phyloP scores from a whole-genome alignment of 2,888 invertebrate genomes.

The Polyploca ridens region DNA sequence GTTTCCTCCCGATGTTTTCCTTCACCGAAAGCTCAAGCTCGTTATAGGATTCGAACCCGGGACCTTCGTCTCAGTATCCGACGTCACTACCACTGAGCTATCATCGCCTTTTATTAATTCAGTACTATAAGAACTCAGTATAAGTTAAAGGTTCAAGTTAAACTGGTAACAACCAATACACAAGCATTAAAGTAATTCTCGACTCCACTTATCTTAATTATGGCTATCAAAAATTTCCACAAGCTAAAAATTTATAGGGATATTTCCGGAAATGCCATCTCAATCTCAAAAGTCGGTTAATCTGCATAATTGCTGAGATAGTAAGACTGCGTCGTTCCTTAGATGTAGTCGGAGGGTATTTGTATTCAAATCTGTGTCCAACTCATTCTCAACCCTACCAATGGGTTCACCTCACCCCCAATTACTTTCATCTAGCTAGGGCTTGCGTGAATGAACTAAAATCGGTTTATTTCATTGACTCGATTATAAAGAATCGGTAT shows the following conservation, averaged over 20 bases:
- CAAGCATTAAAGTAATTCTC: conserved; percentile 10
- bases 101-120: too few relatives aligned
- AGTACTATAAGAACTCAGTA: not conserved
- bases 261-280: conserved; percentile 1
- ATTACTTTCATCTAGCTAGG: not conserved
- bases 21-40: too few relatives aligned
- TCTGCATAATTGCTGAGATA: conserved; percentile 41
- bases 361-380: conserved; percentile 46
- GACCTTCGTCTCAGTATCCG: too few relatives aligned
- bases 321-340: conserved; percentile 10
- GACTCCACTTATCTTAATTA: conserved; percentile 3
- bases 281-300: conserved; percentile 32
- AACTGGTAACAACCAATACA: not conserved
- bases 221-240: conserved; percentile 2
- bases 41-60: too few relatives aligned
- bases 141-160: not conserved
- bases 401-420: conserved; percentile 22
- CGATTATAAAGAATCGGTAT: not conserved
- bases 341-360: conserved; percentile 20
- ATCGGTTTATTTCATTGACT: not conserved
- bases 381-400: conserved; percentile 34
- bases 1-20: too few relatives aligned
- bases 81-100: too few relatives aligned
- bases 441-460: not conserved
- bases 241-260: conserved; percentile 6